Base-by-base conservation (phyloP, 2,113 vertebrate species). In the Chamaetylas fuelleborni region DNA sequence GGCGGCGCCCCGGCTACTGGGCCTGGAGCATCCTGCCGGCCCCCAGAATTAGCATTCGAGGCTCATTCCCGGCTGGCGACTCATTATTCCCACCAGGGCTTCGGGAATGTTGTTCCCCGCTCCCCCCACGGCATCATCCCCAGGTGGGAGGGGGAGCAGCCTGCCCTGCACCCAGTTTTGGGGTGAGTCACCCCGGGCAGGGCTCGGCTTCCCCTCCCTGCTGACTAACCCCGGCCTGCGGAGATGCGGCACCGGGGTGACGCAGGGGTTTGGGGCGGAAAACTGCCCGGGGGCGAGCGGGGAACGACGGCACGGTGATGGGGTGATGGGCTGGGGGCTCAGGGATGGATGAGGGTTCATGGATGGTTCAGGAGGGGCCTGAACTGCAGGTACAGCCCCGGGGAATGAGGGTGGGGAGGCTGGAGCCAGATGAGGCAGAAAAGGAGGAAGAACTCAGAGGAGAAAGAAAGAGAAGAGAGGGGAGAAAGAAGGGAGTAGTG, bases 181-280 rank as follows among this genome's bases (percentile, higher is more conserved):
- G 65, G 54, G 69, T 96, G 95, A 96, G 92, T 96, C 95, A 96
- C 6, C 42, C 38, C 51, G 3, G 81, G 92, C 22, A 93, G 95
- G 95, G 95, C 95, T 84, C 1, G 65, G 50, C 70, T 61, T 81
- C 93, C 82, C 92, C 91, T 94, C 94, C 96, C 92, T 90, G 88
- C 88, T 95, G 95, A 95, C 92, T 94, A 95, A 95, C 28, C 10
- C 19, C 9, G 0, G 56, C 62, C 43, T 0, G 9, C 19, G 88
- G 86, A 36, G 19, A 51, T 76, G 61, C 22, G 9, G 7, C 48
- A 6, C 12, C 1, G 66, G n/a, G 53, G 57, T 72, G 93, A 92
- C 24, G 45, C 43, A 28, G 81, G 36, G 6, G 2, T 43, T 31
- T 8, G 45, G 73, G 53, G 69, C 22, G 65, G 69, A 77, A 87